Base-by-base conservation (phyloP, 2,113 vertebrate genomes). In the Percina caprodes region DNA sequence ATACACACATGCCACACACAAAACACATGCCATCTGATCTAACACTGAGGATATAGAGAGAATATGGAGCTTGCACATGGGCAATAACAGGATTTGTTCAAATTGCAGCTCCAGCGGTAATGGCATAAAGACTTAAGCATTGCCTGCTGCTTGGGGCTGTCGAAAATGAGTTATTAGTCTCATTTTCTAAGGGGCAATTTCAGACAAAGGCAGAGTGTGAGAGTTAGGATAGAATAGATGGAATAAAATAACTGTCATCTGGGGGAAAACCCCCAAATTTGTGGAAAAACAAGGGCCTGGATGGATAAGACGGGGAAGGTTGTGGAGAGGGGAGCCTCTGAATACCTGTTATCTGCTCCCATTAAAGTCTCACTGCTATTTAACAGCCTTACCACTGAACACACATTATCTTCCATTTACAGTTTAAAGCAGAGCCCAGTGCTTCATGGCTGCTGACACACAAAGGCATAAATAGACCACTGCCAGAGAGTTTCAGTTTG, bases 131-230 rank as follows among this genome's bases (percentile, higher is more conserved):
- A 92, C 83, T 82, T 91, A 90, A 93, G 76, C 89, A 85, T 76
- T 85, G 81, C 87, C 84, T 90, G 87, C 91, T 93, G 88, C 86
- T 74, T 33, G 45, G 60, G 54, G 67, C 83, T 92, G 91, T 93
- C 74, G 21, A 90, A 87, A 87, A 89, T 93, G 91, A 94, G 88
- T 89, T 93, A 93, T 93, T 94, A 89, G 85, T 71, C 85, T 87
- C 70, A 86, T 92, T 94, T 92, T 94, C 89, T 66, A 45, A 39
- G 35, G 80, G 81, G 89, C 84, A 90, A 87, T 92, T 90, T 84
- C 74, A 89, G 86, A 90, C 86, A 88, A 92, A 89, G 82, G 69
- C 77, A 63, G 74, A 81, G 81, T 67, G 56, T 67, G 63, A 80
- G 68, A 81, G 60, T 80, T 61, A 62, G 56, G 67, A 66, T 62